Evolutionary conservation across 92 coral and sea anemone species (phyloP).

Genomic region (Heteractis magnifica): DNA sequence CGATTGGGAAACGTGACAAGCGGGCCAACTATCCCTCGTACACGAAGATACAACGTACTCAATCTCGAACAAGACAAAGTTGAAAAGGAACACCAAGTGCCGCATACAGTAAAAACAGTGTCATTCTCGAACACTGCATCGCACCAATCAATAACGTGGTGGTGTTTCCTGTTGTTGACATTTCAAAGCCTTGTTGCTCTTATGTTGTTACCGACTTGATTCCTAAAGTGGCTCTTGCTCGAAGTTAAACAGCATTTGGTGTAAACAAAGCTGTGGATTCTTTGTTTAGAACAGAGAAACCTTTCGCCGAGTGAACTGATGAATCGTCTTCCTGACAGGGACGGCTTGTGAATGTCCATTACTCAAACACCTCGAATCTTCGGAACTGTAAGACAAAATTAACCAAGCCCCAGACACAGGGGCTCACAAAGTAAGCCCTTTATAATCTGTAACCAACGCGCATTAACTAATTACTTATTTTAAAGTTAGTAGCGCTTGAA

Average conservation of each 20-base stretch:
- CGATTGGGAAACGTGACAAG: not conserved
- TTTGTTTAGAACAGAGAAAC: not conserved
- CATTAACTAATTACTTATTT: not conserved
- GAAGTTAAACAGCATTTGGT: conserved; percentile 3
- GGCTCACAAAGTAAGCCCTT: not conserved
- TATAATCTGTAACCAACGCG: not conserved
- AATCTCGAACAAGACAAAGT: conserved; percentile 19
- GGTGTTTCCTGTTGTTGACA: conserved; percentile 60
- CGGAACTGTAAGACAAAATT: not conserved
- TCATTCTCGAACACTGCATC: conserved; percentile 18
- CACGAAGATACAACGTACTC: conserved; percentile 24
- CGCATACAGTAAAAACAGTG: conserved; percentile 5
- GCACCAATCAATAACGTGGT: conserved; percentile 16
- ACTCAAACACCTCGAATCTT: not conserved
- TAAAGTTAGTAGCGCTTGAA: not conserved
- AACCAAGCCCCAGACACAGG: conserved; percentile 4
- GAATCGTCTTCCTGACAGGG: not conserved
- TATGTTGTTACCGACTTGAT: conserved; percentile 33
- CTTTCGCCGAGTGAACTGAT: not conserved
- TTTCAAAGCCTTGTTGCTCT: conserved; percentile 48
- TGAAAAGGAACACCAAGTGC: conserved; percentile 6
- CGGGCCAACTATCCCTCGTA: conserved; percentile 35
- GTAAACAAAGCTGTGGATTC: conserved; percentile 9
- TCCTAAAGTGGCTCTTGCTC: conserved; percentile 1
- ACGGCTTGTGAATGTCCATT: not conserved